A percentile compares a stretch with the other conserved stretches of the same genome.
phyloP scores from a whole-genome alignment of 2,888 invertebrate genomes.

The Diploptera punctata region DNA sequence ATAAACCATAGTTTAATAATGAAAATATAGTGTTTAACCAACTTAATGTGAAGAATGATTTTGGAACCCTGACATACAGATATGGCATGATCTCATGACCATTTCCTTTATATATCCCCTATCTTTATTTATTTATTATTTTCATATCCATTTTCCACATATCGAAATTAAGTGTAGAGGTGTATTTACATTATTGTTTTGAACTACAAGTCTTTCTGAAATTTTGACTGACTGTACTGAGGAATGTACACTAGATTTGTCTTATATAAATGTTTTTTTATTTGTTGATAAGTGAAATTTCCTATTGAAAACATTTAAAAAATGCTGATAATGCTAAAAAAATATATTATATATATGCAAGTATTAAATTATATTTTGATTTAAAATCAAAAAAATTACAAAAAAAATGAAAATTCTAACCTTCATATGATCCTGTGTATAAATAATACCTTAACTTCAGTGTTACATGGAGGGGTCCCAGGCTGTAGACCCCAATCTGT shows the following conservation, averaged over 20 bases:
- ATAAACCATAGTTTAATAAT: too few species aligned
- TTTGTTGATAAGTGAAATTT: constrained; percentile 24
- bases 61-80: constrained; percentile 16
- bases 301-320: constrained; percentile 33
- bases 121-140: neutral
- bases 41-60: too few species aligned
- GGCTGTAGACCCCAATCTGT: constrained; percentile 22
- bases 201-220: constrained; percentile 33
- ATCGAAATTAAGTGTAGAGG: constrained; percentile 9
- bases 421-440: neutral
- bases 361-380: constrained; percentile 33
- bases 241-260: constrained; percentile 27
- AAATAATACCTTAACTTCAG: neutral
- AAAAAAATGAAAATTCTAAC: constrained; percentile 7
- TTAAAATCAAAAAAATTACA: neutral
- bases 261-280: constrained; percentile 35
- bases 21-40: too few species aligned
- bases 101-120: neutral
- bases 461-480: constrained; percentile 24
- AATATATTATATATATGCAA: too few species aligned
- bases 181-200: constrained; percentile 27
- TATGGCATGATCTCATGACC: constrained; percentile 28
- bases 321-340: constrained; percentile 29
- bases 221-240: constrained; percentile 19
- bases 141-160: neutral